Evolutionary conservation across 2,888 invertebrate species (phyloP), one percentile per base, ranked within the genome.

Genomic region (Lithophane leautieri): DNA sequence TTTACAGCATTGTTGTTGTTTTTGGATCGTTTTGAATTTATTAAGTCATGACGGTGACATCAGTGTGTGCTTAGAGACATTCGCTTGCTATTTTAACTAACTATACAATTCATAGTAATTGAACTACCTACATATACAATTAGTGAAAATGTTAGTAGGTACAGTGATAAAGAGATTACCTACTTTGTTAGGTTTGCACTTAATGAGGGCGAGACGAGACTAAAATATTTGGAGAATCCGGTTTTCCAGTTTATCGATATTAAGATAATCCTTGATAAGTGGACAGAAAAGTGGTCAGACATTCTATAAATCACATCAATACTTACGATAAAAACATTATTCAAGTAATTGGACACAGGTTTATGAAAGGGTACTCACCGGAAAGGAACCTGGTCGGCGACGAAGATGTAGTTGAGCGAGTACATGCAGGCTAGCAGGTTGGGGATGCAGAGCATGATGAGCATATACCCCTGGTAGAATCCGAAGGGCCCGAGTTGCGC

Each of bases 321-420:
- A 34, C 4, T 6, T 34, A 14, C 25, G 16, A 25, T 44, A 54
- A 22, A 19, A 54, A 52, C 9, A 52, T 14, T 40, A 28, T 77
- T 76, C 2, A 62, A 42, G 54, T 34, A 50, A 7, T 47, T 16
- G 34, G 28, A 66, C 66, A n/a, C 40, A 70, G 34, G 22, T 66
- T 19, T 25, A 72, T 11, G 19, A n/a, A 52, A 44, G 22, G 4
- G 50, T 28, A 68, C 94, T 92, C 89, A 97, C 97, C 97, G 96
- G 90, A 97, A 97, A 1, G 96, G 94, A 76, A 97, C 95, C 85
- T 93, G 93, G 73, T 97, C 97, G 0, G 97, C 97, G 0, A 97
- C 97, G 89, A 97, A 97, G 75, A 97, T 95, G 85, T 97, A 97
- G 88, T 96, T 97, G 68, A 97, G 92, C 4, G 96, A 94, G 89